Evolutionary conservation across 2,113 vertebrate genomes (phyloP).

Genomic region (Pelecanoides urinatrix): DNA sequence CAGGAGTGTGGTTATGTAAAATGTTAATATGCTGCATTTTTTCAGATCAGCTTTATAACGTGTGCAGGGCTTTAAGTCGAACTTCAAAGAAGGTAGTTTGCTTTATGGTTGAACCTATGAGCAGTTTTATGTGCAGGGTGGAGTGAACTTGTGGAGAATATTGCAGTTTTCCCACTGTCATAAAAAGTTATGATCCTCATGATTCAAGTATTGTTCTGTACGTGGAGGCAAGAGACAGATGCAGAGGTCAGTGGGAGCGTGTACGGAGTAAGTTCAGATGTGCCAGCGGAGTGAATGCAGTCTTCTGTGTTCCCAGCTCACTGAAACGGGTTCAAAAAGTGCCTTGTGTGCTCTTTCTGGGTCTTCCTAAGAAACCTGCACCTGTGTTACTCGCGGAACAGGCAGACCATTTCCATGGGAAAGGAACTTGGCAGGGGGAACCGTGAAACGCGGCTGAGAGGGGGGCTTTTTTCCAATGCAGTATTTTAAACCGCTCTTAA

Average conservation of each 20-base stretch:
- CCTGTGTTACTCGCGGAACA: background rate
- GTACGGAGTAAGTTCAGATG: background rate
- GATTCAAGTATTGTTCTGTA: background rate
- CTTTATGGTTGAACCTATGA: slow-evolving; percentile 42
- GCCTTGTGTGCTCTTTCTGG: slow-evolving; percentile 34
- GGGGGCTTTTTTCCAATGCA: background rate
- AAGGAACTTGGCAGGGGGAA: slow-evolving; percentile 51
- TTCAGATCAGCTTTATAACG: background rate
- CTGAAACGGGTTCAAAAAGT: slow-evolving; percentile 9
- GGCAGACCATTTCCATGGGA: slow-evolving; percentile 48
- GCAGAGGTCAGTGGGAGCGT: background rate
- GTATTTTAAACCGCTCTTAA: background rate
- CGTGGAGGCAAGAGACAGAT: slow-evolving; percentile 23
- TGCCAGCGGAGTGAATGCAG: background rate
- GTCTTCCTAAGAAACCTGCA: slow-evolving; percentile 18
- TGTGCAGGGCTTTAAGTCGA: background rate
- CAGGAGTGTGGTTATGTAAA: background rate
- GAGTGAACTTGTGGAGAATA: slow-evolving; percentile 7
- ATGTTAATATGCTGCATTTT: background rate
- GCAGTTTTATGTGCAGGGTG: slow-evolving; percentile 57
- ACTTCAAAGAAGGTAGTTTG: slow-evolving; percentile 30
- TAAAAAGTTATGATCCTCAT: slow-evolving; percentile 49
- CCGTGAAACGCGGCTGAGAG: background rate
- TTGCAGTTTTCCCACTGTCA: slow-evolving; percentile 48
- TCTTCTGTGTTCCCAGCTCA: background rate